phyloP scores from a whole-genome alignment of 2,888 invertebrate genomes.

The Hyalella azteca region DNA sequence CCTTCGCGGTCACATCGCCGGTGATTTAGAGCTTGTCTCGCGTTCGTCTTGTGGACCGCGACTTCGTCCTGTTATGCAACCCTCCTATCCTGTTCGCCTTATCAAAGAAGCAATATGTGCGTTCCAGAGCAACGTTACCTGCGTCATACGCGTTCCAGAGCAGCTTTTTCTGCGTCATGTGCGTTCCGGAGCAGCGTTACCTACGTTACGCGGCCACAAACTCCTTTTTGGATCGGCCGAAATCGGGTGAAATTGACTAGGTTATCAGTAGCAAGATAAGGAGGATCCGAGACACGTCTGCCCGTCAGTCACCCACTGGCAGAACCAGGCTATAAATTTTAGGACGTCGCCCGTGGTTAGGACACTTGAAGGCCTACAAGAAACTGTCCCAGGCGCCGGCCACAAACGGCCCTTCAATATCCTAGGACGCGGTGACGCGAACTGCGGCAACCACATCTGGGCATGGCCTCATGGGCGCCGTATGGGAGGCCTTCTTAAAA shows the following conservation, averaged over 20 bases:
- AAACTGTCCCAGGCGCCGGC: background rate
- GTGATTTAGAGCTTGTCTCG: background rate
- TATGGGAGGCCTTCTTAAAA: no score
- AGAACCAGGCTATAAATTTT: background rate
- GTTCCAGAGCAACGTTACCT: conserved; percentile 13
- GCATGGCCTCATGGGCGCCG: no score
- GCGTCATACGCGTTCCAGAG: no score
- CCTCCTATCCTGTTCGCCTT: background rate
- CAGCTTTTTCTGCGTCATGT: no score
- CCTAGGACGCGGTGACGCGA: no score
- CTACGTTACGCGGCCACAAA: background rate
- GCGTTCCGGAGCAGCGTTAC: background rate
- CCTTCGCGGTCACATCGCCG: conserved; percentile 15
- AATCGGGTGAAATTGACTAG: background rate
- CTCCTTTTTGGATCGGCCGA: background rate
- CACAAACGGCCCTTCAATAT: conserved; percentile 2
- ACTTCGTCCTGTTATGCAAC: conserved; percentile 14
- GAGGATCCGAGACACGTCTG: background rate
- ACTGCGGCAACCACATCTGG: no score
- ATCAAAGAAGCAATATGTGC: background rate
- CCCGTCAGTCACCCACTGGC: no score
- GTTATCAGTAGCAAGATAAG: background rate
- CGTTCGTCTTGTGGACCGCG: background rate
- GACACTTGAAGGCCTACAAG: conserved; percentile 28
- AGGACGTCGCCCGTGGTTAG: conserved; percentile 15